Conservation (phyloP, 2,113 vertebrate species). For the Cochlearius cochlearius region DNA sequence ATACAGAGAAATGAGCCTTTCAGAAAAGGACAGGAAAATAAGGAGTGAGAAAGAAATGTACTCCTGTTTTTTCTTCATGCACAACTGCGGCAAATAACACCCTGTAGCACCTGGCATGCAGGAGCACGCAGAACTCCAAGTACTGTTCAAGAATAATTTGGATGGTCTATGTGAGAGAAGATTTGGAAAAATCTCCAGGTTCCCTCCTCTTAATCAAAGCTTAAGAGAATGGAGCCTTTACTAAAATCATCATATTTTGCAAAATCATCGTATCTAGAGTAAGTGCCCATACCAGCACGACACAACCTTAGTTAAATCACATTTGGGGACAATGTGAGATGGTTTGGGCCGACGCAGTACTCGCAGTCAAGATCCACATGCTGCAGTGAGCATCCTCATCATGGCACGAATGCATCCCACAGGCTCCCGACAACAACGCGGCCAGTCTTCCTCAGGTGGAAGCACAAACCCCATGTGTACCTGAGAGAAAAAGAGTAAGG, state of each 20-base stretch:
- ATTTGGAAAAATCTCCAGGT: not conserved
- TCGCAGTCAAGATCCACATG: not conserved
- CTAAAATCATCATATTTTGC: not conserved
- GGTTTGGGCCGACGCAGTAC: not conserved
- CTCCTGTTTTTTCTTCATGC: not conserved
- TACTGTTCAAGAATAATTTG: not conserved
- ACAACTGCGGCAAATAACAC: not conserved
- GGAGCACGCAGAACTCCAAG: not conserved
- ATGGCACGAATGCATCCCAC: fast-evolving
- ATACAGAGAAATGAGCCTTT: not conserved
- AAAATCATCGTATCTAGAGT: not conserved
- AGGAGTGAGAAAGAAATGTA: not conserved
- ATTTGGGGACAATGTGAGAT: fast-evolving
- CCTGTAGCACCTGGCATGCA: too few species aligned
- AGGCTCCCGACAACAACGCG: not conserved
- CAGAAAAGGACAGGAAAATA: not conserved
- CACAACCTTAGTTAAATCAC: not conserved
- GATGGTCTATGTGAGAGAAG: not conserved
- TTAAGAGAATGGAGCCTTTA: fast-evolving
- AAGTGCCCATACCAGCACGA: not conserved
- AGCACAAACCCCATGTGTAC: not conserved
- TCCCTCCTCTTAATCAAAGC: not conserved
- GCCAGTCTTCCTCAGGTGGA: not conserved
- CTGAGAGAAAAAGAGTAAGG: not conserved
- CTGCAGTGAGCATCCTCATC: not conserved